These are phyloP conservation scores for Botrylloides violaceus DNA, from an alignment of 23 tunicate genomes.

Conservation along the genomic window DNA sequence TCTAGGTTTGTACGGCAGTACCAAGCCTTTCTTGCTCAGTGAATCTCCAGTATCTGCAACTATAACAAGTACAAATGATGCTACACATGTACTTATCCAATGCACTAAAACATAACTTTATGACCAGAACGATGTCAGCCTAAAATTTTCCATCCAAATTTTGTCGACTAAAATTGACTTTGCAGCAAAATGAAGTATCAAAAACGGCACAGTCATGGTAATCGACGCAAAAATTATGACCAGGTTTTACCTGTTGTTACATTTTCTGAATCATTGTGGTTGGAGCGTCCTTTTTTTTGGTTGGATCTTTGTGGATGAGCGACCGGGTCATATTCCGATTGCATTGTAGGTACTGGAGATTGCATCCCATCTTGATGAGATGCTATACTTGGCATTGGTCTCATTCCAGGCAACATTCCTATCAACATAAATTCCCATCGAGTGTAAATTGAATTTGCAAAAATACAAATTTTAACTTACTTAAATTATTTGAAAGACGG, in stretches of 20 bases:
- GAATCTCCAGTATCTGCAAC: constrained; percentile 17
- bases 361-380: constrained; percentile 34
- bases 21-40: constrained; percentile 37
- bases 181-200: too few species aligned
- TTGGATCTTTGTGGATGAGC: not conserved
- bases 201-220: too few species aligned
- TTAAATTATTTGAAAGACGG: constrained; percentile 6
- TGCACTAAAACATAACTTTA: too few species aligned
- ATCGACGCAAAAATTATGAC: too few species aligned
- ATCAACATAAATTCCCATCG: not conserved
- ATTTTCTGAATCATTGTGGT: not conserved
- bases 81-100: not conserved
- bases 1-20: constrained; percentile 67
- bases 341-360: constrained; percentile 92
- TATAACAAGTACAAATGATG: not conserved
- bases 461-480: not conserved
- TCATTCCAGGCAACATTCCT: constrained; percentile 34
- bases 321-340: constrained; percentile 54
- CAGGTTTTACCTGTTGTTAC: constrained; percentile 8
- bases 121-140: too few species aligned
- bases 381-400: constrained; percentile 23
- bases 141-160: too few species aligned
- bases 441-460: not conserved
- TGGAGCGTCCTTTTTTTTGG: not conserved
- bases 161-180: too few species aligned